Conservation (phyloP, 2,797 vertebrate genomes). For the Ctenopoma kingsleyae region DNA sequence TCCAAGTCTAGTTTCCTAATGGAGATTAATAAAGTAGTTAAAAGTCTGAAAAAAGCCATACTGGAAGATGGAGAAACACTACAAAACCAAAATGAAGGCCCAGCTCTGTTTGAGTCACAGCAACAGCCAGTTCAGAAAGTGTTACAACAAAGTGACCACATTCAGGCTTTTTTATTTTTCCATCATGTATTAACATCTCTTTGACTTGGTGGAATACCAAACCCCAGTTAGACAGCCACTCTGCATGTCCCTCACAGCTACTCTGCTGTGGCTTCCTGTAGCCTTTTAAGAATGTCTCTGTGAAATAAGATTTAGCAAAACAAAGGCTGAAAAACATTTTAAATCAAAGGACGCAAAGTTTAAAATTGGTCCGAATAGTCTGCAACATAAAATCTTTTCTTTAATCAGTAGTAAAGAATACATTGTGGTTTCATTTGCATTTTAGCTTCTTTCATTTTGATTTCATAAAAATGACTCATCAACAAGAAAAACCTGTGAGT, state of each 20-base stretch:
- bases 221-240: conserved; percentile 27
- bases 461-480: neutral
- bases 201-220: conserved; percentile 48
- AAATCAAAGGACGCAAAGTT: conserved; percentile 3
- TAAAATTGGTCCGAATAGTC: neutral
- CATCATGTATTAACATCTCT: conserved; percentile 19
- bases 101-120: conserved; percentile 18
- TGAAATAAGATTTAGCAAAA: conserved; percentile 28
- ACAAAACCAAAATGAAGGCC: conserved; percentile 9
- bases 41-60: neutral
- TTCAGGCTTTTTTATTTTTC: conserved; percentile 30
- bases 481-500: neutral
- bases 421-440: conserved; percentile 5
- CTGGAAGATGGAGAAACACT: conserved; percentile 33
- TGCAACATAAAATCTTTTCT: conserved; percentile 2
- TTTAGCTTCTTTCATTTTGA: conserved; percentile 3
- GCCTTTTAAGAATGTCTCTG: conserved; percentile 31
- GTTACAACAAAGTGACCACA: conserved; percentile 37
- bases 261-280: conserved; percentile 25
- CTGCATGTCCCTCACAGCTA: conserved; percentile 18
- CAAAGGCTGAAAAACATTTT: conserved; percentile 13
- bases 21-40: no score
- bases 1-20: no score
- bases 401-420: neutral
- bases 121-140: conserved; percentile 36